These are phyloP conservation scores for Eptesicus fuscus DNA, from an alignment of 2,113 vertebrate genomes.

Conservation along the genomic window DNA sequence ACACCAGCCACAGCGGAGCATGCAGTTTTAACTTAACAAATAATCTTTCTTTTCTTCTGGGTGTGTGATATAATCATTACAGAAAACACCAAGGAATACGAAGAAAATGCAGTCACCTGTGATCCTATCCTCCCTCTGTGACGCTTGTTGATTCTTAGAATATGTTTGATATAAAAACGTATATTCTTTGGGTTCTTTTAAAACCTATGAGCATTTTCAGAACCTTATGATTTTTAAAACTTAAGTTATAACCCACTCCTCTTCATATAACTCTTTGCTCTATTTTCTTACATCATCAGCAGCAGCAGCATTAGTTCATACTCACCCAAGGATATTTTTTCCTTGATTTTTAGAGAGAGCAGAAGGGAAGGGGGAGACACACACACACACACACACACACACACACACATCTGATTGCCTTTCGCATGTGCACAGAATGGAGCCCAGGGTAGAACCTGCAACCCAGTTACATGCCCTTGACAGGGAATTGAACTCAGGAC, in stretches of 20 bases:
- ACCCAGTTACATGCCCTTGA: too few relatives aligned
- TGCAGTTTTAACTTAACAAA: background rate
- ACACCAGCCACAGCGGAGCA: background rate
- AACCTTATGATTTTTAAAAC: background rate
- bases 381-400: too few relatives aligned
- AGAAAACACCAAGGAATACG: background rate
- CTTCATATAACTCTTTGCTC: background rate
- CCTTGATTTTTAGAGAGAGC: too few relatives aligned
- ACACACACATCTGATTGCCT: too few relatives aligned
- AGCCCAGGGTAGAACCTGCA: too few relatives aligned
- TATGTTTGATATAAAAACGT: background rate
- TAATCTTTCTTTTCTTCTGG: background rate
- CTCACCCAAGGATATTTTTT: too few relatives aligned
- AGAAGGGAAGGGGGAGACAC: too few relatives aligned
- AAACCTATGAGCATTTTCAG: slow-evolving; percentile 31
- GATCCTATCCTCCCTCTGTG: background rate
- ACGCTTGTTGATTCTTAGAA: background rate
- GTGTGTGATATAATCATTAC: background rate
- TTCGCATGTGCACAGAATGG: too few relatives aligned
- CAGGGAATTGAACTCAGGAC: too few relatives aligned
- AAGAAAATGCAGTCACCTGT: background rate
- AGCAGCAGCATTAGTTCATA: too few relatives aligned
- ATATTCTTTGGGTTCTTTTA: background rate
- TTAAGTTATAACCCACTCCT: background rate
- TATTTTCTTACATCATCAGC: background rate